Evolutionary conservation across 1,140 invertebrate species (phyloP).

Genomic region (Marisa cornuarietis): DNA sequence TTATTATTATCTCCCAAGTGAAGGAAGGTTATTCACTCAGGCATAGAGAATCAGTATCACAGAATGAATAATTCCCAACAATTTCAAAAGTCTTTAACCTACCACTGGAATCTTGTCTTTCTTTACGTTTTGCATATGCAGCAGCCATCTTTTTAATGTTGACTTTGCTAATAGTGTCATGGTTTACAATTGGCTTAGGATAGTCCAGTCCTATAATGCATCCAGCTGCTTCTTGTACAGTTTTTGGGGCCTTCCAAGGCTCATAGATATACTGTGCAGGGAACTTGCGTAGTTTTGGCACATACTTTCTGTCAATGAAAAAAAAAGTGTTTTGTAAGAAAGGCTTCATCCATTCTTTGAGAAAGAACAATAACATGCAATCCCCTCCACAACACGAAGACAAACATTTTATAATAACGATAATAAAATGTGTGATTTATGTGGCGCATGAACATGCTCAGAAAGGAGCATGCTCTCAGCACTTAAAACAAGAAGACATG

Average conservation of each 20-base stretch:
- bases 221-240: constrained; percentile 78
- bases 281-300: constrained; percentile 83
- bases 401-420: too few species aligned
- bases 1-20: too few species aligned
- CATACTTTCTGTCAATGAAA: constrained; percentile 74
- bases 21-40: not conserved
- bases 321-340: not conserved
- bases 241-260: constrained; percentile 84
- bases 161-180: constrained; percentile 65
- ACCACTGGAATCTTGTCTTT: constrained; percentile 13
- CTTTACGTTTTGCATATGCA: constrained; percentile 46
- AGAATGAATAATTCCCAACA: not conserved
- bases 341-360: not conserved
- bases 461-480: too few species aligned
- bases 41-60: not conserved
- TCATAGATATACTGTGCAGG: constrained; percentile 88
- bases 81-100: not conserved
- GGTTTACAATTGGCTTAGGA: constrained; percentile 84
- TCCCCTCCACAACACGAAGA: too few species aligned
- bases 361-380: too few species aligned
- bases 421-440: too few species aligned
- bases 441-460: too few species aligned
- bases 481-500: too few species aligned
- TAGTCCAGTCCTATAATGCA: constrained; percentile 89
- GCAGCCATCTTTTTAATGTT: constrained; percentile 56